These are phyloP conservation scores for Psylliodes chrysocephalus DNA, from an alignment of 2,888 invertebrate species.

Conservation along the genomic window DNA sequence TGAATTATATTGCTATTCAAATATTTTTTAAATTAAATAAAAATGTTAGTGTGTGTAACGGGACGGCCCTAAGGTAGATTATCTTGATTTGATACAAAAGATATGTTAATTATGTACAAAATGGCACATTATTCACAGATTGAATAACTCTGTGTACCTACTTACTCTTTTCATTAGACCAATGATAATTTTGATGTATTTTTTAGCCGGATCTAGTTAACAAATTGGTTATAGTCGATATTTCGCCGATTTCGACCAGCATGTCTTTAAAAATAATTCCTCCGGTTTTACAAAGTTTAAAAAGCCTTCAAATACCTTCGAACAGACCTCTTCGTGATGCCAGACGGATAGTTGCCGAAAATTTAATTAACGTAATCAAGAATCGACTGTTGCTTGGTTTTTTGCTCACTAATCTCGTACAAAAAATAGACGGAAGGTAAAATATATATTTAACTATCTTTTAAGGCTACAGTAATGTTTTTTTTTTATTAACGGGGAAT, in stretches of 20 bases:
- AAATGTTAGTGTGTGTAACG: no score
- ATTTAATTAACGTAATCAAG: conserved; percentile 69
- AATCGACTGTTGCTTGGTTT: conserved; percentile 77
- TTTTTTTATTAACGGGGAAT: no score
- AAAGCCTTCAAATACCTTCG: conserved; percentile 69
- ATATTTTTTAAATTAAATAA: no score
- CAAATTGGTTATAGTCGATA: conserved; percentile 77
- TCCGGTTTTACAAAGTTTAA: conserved; percentile 75
- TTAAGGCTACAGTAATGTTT: no score
- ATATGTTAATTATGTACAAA: no score
- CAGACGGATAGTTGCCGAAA: conserved; percentile 72
- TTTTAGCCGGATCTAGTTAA: conserved; percentile 71
- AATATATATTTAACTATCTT: no score
- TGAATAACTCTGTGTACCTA: no score
- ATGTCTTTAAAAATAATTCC: conserved; percentile 72
- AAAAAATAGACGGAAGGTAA: conserved; percentile 59
- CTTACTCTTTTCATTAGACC: not conserved
- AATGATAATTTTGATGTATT: conserved; percentile 1
- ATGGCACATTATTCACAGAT: no score
- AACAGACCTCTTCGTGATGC: conserved; percentile 76
- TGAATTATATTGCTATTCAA: no score
- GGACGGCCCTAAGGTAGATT: no score
- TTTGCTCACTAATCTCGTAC: conserved; percentile 85
- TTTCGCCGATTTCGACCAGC: conserved; percentile 74
- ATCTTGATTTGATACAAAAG: no score